Base-by-base conservation (phyloP, 2,113 vertebrate genomes). In the Brienomyrus brachyistius region DNA sequence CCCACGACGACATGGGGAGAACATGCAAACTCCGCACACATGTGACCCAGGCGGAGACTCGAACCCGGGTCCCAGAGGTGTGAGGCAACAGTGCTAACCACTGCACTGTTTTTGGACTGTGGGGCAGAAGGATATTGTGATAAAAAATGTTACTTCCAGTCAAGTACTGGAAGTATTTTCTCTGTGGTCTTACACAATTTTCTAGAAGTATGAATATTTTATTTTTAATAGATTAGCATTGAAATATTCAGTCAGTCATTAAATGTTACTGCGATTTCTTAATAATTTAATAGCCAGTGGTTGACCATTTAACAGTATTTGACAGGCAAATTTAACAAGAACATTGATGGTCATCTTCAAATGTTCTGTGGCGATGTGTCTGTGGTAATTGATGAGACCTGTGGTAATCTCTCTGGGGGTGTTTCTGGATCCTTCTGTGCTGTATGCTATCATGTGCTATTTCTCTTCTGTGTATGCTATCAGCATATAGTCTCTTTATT, bases 181-280 rank as follows among this genome's bases (percentile, higher is more conserved):
- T 27, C 50, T 87, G 50, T 56, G n/a, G 51, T 87, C 48, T 52
- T 54, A 19, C 15, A 35, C 48, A 54, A 35, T 54, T 87, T 87
- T 17, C 51, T 87, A 19, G 40, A 52, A 31, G 27, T 48, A 86
- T 86, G 82, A 86, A 86, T 51, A 86, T 86, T 50, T 52, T 54
- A 86, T 86, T 10, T 47, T 86, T 52, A 50, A n/a, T 86, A 86
- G n/a, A 52, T 54, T 86, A 54, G 45, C 48, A 40, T 54, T 87
- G 27, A 50, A 86, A 54, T 56, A 87, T 87, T 87, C 40, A 47
- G 43, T 84, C 82, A 84, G 21, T 84, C 45, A 48, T 84, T 84
- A 47, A 48, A 84, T 48, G 82, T 48, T n/a, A 21, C 43, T 80
- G 35, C 21, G 40, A 48, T 86, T 86, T 83, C 40, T 83, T n/a